These are phyloP conservation scores for Lithosia quadra DNA, from an alignment of 2,888 invertebrate genomes.

Conservation along the genomic window DNA sequence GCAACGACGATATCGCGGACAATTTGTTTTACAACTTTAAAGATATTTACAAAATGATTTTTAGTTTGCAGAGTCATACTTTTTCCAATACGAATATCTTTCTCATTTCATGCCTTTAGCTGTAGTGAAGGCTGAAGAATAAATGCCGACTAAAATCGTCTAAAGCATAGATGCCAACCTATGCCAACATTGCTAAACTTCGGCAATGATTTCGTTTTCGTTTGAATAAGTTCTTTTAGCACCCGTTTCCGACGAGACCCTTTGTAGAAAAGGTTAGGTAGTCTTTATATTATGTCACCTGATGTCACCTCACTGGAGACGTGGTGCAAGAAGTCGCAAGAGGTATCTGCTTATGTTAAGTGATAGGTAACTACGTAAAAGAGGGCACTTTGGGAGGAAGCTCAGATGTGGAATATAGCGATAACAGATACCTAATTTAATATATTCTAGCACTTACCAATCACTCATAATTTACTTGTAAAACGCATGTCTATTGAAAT, in stretches of 20 bases:
- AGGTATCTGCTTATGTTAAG: too few species aligned
- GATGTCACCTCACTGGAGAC: too few species aligned
- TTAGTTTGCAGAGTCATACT: neutral
- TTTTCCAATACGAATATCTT: neutral
- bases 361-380: neutral
- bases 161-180: too few species aligned
- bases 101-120: too few species aligned
- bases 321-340: neutral
- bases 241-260: neutral
- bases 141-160: too few species aligned
- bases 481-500: slow-evolving; percentile 1
- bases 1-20: neutral
- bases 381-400: neutral
- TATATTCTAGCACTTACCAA: neutral
- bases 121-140: too few species aligned
- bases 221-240: neutral
- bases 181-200: too few species aligned
- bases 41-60: neutral
- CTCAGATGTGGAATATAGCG: neutral
- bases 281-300: neutral
- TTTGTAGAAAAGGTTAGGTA: neutral
- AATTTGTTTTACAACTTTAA: neutral
- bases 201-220: neutral
- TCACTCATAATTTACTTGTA: slow-evolving; percentile 15
- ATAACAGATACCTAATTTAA: neutral